Evolutionary conservation across 2,888 invertebrate species (phyloP), one percentile per base, ranked within the genome.

Genomic region (Azorinus chamasolen): DNA sequence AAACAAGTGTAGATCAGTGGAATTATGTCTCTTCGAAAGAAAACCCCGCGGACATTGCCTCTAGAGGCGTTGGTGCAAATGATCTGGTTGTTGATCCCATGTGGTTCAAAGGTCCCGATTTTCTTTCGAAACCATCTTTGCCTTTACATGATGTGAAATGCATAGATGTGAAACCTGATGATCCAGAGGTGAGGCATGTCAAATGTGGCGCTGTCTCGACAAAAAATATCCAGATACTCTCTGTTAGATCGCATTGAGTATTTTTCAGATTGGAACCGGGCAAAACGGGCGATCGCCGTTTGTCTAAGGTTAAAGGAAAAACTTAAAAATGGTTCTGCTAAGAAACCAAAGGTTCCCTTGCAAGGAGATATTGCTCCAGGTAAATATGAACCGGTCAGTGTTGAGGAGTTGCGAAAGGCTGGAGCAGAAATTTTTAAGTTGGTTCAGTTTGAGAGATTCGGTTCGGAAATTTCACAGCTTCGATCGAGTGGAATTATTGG

Each of bases 31-130:
- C 58, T 5, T 64, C 83, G 1, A 24, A 63, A 14, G 24, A 57
- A 2, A 82, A 83, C 22, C 79, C 76, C 14, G 81, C 83, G 18
- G 81, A 82, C 37, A 46, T 58, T n/a, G 72, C 71, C 5, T 82
- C 79, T 10, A 43, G 82, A 43, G 65, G 65, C 8, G 37, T 25
- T 16, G 14, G 48, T 8, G 57, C 57, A 6, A 41, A 45, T 14
- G 65, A 65, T n/a, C n/a, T n/a, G 24, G 5, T 65, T 16, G 18
- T 41, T 14, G 43, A 59, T 8, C 20, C 58, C n/a, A 46, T n/a
- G 16, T 57, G 64, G 55, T 58, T 58, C 12, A 41, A 6, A 2
- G 58, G 58, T 22, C 58, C 64, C 16, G 22, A 22, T 2, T 72
- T 63, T 25, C 43, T 65, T n/a, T n/a, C n/a, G 14, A 43, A 48